Percentiles rank a stretch among this genome's conserved stretches.
phyloP scores from a whole-genome alignment of 2,113 vertebrate genomes.

The Acrocephalus arundinaceus region DNA sequence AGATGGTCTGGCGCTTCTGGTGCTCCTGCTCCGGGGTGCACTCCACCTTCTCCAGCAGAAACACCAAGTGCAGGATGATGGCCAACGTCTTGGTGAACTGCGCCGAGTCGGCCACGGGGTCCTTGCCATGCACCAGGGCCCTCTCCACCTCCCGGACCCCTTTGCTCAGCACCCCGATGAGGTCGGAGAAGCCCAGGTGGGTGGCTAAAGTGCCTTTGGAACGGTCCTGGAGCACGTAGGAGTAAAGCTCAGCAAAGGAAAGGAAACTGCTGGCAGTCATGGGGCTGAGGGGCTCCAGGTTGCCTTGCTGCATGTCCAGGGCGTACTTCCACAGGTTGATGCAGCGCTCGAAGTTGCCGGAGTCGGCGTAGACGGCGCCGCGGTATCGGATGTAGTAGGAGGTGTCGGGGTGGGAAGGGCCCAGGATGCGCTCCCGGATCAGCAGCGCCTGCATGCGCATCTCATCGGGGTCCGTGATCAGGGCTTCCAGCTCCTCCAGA shows the following conservation, averaged over 20 bases:
- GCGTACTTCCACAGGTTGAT: conserved; percentile 95
- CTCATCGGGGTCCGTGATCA: conserved; percentile 92
- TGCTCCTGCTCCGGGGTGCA: conserved; percentile 87
- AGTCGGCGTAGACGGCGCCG: conserved; percentile 92
- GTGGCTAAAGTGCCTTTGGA: conserved; percentile 86
- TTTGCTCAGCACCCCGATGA: conserved; percentile 91
- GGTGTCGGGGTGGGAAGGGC: conserved; percentile 92
- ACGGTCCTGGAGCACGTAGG: conserved; percentile 92
- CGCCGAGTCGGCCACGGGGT: conserved; percentile 79
- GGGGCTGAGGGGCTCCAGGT: conserved; percentile 93
- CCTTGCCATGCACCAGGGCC: conserved; percentile 84
- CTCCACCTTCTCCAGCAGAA: conserved; percentile 89
- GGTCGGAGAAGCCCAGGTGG: conserved; percentile 87
- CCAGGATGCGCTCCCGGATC: conserved; percentile 91
- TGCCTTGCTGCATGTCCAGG: conserved; percentile 94
- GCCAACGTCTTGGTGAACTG: conserved; percentile 92
- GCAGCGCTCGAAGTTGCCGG: conserved; percentile 92
- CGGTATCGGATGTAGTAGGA: conserved; percentile 96
- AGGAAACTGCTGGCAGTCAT: conserved; percentile 96
- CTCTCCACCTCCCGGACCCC: conserved; percentile 93
- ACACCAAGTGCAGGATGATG: conserved; percentile 93
- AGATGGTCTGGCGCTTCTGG: conserved; percentile 89
- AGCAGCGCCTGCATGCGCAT: conserved; percentile 95
- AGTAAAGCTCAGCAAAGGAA: conserved; percentile 94
- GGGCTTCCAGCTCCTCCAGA: conserved; percentile 86